Evolutionary conservation across 1,140 invertebrate genomes (phyloP).

Genomic region (Zaprionus taronus): DNA sequence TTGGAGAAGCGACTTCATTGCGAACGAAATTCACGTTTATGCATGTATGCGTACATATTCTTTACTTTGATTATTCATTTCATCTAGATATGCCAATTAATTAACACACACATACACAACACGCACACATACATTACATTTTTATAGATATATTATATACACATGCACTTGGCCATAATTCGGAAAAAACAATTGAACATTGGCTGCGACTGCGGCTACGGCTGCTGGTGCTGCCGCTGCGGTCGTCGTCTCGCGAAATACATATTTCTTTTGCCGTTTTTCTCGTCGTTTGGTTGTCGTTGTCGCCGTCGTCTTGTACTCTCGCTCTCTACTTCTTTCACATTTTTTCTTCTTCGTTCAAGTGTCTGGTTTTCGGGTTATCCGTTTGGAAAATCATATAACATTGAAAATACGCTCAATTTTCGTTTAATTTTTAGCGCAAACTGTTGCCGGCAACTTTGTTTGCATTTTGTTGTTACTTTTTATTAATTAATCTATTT

Average conservation of each 20-base stretch:
- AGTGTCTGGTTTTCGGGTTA: conserved; percentile 64
- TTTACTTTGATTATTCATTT: conserved; percentile 48
- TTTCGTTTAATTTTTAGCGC: conserved; percentile 45
- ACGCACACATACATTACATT: conserved; percentile 25
- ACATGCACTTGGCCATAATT: conserved; percentile 65
- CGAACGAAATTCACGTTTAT: conserved; percentile 35
- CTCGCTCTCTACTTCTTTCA: conserved; percentile 79
- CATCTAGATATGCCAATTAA: conserved; percentile 62
- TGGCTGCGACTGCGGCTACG: conserved; percentile 60
- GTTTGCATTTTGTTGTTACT: conserved; percentile 53
- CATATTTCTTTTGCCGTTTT: conserved; percentile 82
- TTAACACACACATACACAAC: conserved; percentile 51
- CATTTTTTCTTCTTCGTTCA: conserved; percentile 79
- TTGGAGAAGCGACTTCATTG: conserved; percentile 22
- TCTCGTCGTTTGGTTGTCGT: conserved; percentile 72
- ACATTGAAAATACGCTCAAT: conserved; percentile 66
- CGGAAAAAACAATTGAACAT: conserved; percentile 77
- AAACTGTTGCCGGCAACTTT: conserved; percentile 61
- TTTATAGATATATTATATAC: conserved; percentile 48
- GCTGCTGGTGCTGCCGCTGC: conserved; percentile 50
- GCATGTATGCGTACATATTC: conserved; percentile 21
- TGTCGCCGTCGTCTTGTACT: conserved; percentile 59
- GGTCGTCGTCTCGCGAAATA: conserved; percentile 80
- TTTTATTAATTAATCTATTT: conserved; percentile 68
- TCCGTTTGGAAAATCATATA: conserved; percentile 71